Base-by-base conservation (phyloP, 2,888 invertebrate genomes). In the Odontothrips loti region DNA sequence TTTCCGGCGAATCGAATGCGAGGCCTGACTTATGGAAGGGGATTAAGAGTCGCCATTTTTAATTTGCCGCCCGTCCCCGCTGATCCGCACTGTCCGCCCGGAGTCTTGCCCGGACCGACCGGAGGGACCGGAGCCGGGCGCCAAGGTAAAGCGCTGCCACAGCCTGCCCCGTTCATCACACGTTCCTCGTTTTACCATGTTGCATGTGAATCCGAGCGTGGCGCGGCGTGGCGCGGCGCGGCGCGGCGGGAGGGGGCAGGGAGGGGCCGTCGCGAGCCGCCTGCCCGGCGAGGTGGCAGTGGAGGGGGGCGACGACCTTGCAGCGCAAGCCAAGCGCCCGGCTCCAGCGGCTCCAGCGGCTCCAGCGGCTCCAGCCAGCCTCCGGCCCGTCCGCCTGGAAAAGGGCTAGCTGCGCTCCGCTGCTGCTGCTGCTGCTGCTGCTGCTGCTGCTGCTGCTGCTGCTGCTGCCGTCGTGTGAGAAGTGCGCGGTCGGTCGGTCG, bases 241-340 rank as follows among this genome's bases (percentile, higher is more conserved):
- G 15, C 51, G 51, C 6, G 51, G 15, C 3, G 34, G 34, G 34
- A 43, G 34, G 34, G 34, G 34, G n/a, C n/a, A n/a, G n/a, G 34
- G 34, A 6, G 34, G 34, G 34, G 34, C 6, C 34, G 34, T 43
- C 34, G 34, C 34, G 34, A 43, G 34, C 34, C 34, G 34, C 34
- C 34, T 4, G 34, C 34, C 20, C 20, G 58, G 58, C 58, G 58
- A 15, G 58, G 17, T 6, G 58, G 12, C 12, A 0, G 58, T 15
- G 58, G 58, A 58, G 58, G n/a, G 58, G 58, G 20, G 58, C 17
- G 58, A n/a, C 58, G 58, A 58, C 58, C 58, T 58, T 58, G 58
- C 58, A n/a, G 58, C 58, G 58, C 17, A n/a, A 17, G 58, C 58
- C 58, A 15, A 20, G 15, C 51, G 51, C 51, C 51, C 51, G 15